Conservation (phyloP, 2,797 vertebrate genomes). For the Sebastes iracundus region DNA sequence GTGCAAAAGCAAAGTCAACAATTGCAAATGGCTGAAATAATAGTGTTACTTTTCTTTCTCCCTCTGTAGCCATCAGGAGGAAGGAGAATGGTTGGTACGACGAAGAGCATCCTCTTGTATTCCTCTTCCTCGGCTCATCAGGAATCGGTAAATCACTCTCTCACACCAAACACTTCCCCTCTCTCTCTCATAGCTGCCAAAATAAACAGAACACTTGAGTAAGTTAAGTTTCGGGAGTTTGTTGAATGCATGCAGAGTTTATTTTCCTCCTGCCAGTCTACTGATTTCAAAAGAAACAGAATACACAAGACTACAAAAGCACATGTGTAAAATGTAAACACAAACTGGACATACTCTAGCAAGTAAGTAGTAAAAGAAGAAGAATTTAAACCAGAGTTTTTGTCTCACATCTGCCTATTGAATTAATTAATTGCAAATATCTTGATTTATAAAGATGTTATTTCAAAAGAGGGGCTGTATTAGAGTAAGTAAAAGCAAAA, state of each 20-base stretch:
- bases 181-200: conserved; percentile 25
- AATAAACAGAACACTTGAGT: conserved; percentile 37
- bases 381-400: background rate
- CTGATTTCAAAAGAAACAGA: conserved; percentile 1
- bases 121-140: conserved; percentile 97
- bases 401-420: background rate
- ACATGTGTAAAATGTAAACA: background rate
- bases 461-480: background rate
- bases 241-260: background rate
- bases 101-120: conserved; percentile 96
- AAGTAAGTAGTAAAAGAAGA: background rate
- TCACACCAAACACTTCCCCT: conserved; percentile 7
- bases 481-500: background rate
- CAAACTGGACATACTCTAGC: background rate
- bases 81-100: conserved; percentile 99
- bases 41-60: conserved; percentile 11
- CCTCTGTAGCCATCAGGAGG: conserved; percentile 90
- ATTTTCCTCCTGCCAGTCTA: background rate
- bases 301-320: conserved; percentile 10
- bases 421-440: background rate
- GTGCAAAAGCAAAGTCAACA: conserved; percentile 62
- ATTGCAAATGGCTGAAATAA: conserved; percentile 61
- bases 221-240: background rate
- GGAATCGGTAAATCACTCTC: conserved; percentile 90
- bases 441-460: background rate